Evolutionary conservation across 2,113 vertebrate genomes (phyloP).

Genomic region (Ginglymostoma cirratum): DNA sequence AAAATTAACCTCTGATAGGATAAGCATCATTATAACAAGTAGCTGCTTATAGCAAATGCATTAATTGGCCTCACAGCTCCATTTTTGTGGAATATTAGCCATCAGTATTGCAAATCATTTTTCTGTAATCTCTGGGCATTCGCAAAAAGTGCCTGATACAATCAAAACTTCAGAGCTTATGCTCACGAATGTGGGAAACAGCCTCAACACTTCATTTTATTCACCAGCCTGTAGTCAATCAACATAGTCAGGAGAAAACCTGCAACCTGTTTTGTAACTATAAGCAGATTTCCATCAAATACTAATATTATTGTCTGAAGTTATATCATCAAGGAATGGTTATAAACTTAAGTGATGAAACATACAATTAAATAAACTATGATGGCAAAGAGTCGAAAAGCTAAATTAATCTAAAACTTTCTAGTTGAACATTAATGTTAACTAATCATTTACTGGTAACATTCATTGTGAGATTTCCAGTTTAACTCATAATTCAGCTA

Average conservation of each 20-base stretch:
- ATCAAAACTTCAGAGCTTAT: constrained; percentile 10
- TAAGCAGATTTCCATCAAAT: not conserved
- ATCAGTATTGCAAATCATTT: constrained; percentile 20
- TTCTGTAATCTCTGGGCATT: constrained; percentile 30
- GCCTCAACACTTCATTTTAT: constrained; percentile 18
- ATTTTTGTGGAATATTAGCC: constrained; percentile 31
- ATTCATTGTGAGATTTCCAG: not conserved
- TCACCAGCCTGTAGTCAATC: not conserved
- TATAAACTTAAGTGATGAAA: not conserved
- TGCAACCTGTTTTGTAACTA: not conserved
- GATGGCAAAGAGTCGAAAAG: constrained; percentile 7
- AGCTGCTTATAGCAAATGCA: not conserved
- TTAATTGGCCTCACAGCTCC: not conserved
- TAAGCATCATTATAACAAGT: constrained; percentile 27
- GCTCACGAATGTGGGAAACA: constrained; percentile 26
- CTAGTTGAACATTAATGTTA: not conserved
- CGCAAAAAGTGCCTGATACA: constrained; percentile 26
- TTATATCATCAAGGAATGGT: not conserved
- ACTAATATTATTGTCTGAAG: not conserved
- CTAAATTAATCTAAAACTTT: not conserved
- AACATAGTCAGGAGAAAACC: not conserved
- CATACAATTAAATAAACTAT: not conserved
- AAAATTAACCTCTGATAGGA: constrained; percentile 16
- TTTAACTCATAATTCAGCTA: constrained; percentile 1
- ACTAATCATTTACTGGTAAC: constrained; percentile 1